Base-by-base conservation (phyloP, 2,797 vertebrate species). In the Sebastes iracundus region DNA sequence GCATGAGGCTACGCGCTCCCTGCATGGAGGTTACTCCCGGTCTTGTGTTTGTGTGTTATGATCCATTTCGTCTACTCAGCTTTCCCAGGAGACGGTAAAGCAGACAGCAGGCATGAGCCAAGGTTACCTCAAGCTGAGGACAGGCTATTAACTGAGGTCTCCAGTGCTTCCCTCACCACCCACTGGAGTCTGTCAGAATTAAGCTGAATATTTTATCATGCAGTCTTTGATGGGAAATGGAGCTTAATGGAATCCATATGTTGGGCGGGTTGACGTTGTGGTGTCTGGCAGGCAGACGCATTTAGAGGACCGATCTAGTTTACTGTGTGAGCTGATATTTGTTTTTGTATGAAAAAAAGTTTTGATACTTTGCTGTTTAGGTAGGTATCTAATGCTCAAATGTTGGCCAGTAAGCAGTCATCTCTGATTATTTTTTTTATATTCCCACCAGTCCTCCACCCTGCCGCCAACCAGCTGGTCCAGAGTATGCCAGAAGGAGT, bases 391-490 rank as follows among this genome's bases (percentile, higher is more conserved):
- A 23, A 73, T 79, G 12, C 14, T 11, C 20, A 79, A 49, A 62
- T 66, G 22, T 69, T 72, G 18, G 23, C 42, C 22, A 1, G 6
- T 62, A 30, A 72, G 55, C 10, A n/a, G 22, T 72, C 18, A 5
- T 46, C 2, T 71, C 4, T 63, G 9, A 71, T 65, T 25, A 23
- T 25, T n/a, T 70, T 73, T 32, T 18, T 72, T 27, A n/a, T 73
- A 74, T 80, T 33, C 68, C 80, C 81, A 11, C 66, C 92, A 99
- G 99, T 98, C 66, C 97, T 99, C 65, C 98, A 99, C 85, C 96
- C 97, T 65, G 95, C 97, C 74, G 96, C 98, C 64, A 98, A 97
- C 94, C 98, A 99, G 93, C 94, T 98, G 81, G 95, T 97, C 90
- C 97, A 97, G 79, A 96, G 93, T 68, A 95, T 97, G 84, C 94